A percentile compares a stretch with the other conserved stretches of the same genome.
Conservation (phyloP, 2,797 vertebrate species). For the Telmatherina bonti region DNA sequence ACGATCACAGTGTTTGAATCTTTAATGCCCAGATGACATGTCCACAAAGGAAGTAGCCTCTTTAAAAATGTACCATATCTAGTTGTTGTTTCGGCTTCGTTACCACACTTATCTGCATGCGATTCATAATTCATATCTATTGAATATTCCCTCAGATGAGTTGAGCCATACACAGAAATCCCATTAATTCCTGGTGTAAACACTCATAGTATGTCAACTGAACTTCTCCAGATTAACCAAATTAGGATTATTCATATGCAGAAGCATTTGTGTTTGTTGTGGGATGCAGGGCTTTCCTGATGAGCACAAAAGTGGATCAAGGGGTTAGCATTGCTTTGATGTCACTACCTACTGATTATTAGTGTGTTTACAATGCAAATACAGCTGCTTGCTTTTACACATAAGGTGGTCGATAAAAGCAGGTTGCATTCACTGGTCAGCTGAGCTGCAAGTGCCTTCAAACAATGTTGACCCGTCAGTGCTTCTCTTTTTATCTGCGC, state of each 20-base stretch:
- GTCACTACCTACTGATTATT: slow-evolving; percentile 61
- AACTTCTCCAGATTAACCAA: slow-evolving; percentile 51
- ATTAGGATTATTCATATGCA: slow-evolving; percentile 45
- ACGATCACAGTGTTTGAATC: slow-evolving; percentile 65
- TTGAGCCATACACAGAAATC: slow-evolving; percentile 48
- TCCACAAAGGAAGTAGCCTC: slow-evolving; percentile 65
- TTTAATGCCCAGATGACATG: slow-evolving; percentile 68
- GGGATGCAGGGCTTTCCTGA: slow-evolving; percentile 49
- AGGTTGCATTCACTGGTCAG: slow-evolving; percentile 47
- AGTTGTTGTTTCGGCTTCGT: slow-evolving; percentile 71
- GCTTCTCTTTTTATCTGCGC: slow-evolving; percentile 58
- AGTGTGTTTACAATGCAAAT: slow-evolving; percentile 71
- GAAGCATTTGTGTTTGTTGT: slow-evolving; percentile 53
- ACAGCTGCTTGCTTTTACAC: slow-evolving; percentile 47
- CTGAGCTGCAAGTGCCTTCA: slow-evolving; percentile 54
- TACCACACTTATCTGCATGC: slow-evolving; percentile 60
- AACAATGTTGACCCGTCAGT: slow-evolving; percentile 64
- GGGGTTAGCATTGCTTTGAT: slow-evolving; percentile 69
- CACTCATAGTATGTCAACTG: slow-evolving; percentile 14
- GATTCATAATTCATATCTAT: slow-evolving; percentile 78
- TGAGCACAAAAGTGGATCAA: slow-evolving; percentile 70
- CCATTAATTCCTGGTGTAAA: slow-evolving; percentile 53
- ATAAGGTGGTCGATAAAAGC: slow-evolving; percentile 68
- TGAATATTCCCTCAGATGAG: slow-evolving; percentile 74
- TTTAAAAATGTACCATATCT: slow-evolving; percentile 75